A percentile compares a stretch with the other conserved stretches of the same genome.
These are phyloP conservation scores for Edolisoma coerulescens DNA, from an alignment of 2,113 vertebrate genomes.

Conservation along the genomic window DNA sequence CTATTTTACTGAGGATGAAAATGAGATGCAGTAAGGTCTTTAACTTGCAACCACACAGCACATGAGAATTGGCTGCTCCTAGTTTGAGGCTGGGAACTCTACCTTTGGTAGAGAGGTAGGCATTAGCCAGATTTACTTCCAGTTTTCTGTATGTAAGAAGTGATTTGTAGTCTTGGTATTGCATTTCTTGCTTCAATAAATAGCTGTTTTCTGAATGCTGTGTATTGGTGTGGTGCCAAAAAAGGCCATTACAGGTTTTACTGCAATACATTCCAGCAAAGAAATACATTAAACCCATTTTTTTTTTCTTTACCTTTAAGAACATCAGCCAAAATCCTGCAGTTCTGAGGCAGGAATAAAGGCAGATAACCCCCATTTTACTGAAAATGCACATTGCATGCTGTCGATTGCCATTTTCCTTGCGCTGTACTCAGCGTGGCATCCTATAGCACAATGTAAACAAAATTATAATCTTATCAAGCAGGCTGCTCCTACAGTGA, in stretches of 20 bases:
- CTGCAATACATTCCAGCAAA: background rate
- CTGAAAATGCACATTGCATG: slow-evolving; percentile 9
- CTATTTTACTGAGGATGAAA: background rate
- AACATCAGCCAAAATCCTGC: background rate
- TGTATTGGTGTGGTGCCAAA: slow-evolving; percentile 7
- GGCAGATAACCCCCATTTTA: background rate
- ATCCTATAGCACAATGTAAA: slow-evolving; percentile 72
- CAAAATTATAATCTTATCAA: slow-evolving; percentile 79
- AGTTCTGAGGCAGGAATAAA: background rate
- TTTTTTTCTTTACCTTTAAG: slow-evolving; percentile 9
- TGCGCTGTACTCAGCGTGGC: slow-evolving; percentile 54
- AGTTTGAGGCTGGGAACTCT: background rate
- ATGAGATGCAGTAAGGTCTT: background rate
- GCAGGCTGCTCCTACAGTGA: slow-evolving; percentile 55
- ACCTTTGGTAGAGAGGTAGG: background rate
- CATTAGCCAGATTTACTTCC: background rate
- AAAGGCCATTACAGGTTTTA: slow-evolving; percentile 40
- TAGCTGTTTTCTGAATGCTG: background rate
- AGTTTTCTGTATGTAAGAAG: background rate
- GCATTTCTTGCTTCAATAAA: slow-evolving; percentile 39
- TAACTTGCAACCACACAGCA: background rate
- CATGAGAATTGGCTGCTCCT: background rate
- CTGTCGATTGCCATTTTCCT: slow-evolving; percentile 64
- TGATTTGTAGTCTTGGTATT: slow-evolving; percentile 21
- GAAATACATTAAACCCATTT: background rate